These are phyloP conservation scores for Trachemys scripta DNA, from an alignment of 2,113 vertebrate species.

Conservation along the genomic window DNA sequence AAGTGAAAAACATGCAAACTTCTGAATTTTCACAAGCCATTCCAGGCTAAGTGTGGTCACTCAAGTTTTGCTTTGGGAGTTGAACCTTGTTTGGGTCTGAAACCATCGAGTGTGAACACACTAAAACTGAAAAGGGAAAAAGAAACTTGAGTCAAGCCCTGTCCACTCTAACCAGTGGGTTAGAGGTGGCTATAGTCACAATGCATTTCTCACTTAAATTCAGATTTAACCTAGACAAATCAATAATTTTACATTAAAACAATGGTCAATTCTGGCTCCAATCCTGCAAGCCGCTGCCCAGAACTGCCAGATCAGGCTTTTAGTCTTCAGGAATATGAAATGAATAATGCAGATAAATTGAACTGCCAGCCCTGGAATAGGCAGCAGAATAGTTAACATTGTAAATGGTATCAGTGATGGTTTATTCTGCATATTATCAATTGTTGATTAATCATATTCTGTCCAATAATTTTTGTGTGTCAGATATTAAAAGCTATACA, in stretches of 20 bases:
- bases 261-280: not conserved
- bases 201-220: too few species aligned
- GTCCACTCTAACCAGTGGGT: not conserved
- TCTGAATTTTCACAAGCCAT: not conserved
- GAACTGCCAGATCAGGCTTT: not conserved
- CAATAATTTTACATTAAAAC: not conserved
- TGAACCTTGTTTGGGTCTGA: not conserved
- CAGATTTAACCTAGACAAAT: not conserved
- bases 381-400: not conserved
- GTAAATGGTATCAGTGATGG: not conserved
- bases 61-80: not conserved
- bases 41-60: not conserved
- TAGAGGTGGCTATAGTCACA: not conserved
- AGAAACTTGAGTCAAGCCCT: not conserved
- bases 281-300: not conserved
- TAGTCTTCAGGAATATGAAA: slow-evolving; percentile 17
- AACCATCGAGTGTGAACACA: not conserved
- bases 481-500: fast-evolving
- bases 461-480: fast-evolving
- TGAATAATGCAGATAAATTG: not conserved
- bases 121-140: not conserved
- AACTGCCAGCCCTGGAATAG: not conserved
- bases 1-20: not conserved
- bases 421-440: not conserved
- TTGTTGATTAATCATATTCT: fast-evolving